These are phyloP conservation scores for Priocnemis perturbator DNA, from an alignment of 2,888 invertebrate species.

Conservation along the genomic window DNA sequence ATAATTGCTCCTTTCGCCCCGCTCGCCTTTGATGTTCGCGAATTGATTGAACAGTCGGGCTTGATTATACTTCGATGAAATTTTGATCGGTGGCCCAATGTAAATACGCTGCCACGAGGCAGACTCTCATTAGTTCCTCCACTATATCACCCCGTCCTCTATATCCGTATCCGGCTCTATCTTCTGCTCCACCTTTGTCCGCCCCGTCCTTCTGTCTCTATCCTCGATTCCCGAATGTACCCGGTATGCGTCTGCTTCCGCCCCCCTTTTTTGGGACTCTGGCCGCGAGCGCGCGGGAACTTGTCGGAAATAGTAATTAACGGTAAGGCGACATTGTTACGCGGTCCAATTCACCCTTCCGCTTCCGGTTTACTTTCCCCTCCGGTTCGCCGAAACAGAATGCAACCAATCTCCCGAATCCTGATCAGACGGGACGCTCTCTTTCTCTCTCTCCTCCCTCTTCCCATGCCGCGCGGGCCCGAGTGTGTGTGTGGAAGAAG, in stretches of 20 bases:
- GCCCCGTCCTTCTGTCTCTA: conserved; percentile 2
- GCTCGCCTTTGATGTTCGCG: too few relatives aligned
- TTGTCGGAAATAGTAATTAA: conserved; percentile 24
- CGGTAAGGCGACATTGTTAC: conserved; percentile 34
- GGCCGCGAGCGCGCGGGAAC: conserved; percentile 9
- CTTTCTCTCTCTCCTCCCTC: too few relatives aligned
- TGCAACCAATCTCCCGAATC: neutral
- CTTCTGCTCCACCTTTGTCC: conserved; percentile 7
- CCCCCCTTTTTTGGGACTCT: too few relatives aligned
- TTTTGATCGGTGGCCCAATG: conserved; percentile 13
- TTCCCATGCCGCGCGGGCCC: too few relatives aligned
- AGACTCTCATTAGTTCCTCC: conserved; percentile 29
- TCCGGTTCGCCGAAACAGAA: conserved; percentile 1
- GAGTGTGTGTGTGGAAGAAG: neutral
- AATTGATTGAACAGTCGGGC: conserved; percentile 3
- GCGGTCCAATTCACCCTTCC: conserved; percentile 10
- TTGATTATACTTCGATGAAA: conserved; percentile 33
- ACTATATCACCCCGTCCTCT: too few relatives aligned
- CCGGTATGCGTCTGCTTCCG: too few relatives aligned
- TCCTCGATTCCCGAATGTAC: too few relatives aligned
- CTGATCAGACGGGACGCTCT: too few relatives aligned
- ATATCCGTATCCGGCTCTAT: neutral
- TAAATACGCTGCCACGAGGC: conserved; percentile 22
- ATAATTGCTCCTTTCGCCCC: too few relatives aligned
- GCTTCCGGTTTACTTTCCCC: conserved; percentile 6